Percentiles rank a stretch among this genome's conserved stretches.
Conservation (phyloP, 1,140 invertebrate species). For the Onthophagus taurus region DNA sequence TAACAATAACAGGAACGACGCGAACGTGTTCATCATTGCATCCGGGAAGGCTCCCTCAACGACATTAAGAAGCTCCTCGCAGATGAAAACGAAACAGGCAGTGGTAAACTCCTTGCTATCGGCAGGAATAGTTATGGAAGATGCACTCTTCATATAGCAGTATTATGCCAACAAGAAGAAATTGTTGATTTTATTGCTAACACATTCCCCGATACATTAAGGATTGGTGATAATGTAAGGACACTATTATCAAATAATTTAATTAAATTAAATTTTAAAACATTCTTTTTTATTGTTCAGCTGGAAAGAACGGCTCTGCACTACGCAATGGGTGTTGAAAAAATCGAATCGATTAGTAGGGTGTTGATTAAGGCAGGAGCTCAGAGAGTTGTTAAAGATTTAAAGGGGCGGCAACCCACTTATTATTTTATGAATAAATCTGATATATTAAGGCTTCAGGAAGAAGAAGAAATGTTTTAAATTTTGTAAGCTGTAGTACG, state of each 20-base stretch:
- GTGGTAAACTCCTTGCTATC: slow-evolving; percentile 56
- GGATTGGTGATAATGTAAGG: slow-evolving; percentile 77
- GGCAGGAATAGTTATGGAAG: slow-evolving; percentile 65
- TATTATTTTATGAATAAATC: slow-evolving; percentile 89
- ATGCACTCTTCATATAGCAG: slow-evolving; percentile 70
- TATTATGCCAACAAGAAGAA: slow-evolving; percentile 67
- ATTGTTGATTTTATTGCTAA: slow-evolving; percentile 64
- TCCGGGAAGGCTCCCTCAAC: slow-evolving; percentile 54
- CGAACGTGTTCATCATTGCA: slow-evolving; percentile 64
- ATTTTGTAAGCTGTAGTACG: no score
- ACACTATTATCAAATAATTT: neutral
- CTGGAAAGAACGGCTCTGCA: slow-evolving; percentile 76
- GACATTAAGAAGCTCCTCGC: slow-evolving; percentile 52
- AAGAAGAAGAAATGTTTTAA: slow-evolving; percentile 60
- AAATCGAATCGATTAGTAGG: slow-evolving; percentile 67
- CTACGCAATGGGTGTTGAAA: slow-evolving; percentile 81
- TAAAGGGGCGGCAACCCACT: slow-evolving; percentile 80
- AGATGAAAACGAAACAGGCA: slow-evolving; percentile 42
- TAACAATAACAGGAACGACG: slow-evolving; percentile 50
- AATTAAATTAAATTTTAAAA: no score
- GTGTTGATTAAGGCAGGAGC: slow-evolving; percentile 74
- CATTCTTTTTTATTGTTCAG: slow-evolving; percentile 42
- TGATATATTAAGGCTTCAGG: slow-evolving; percentile 72
- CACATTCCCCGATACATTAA: slow-evolving; percentile 60
- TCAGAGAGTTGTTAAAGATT: slow-evolving; percentile 70